Conservation (phyloP, 2,888 invertebrate species). For the Dryomyza anilis region DNA sequence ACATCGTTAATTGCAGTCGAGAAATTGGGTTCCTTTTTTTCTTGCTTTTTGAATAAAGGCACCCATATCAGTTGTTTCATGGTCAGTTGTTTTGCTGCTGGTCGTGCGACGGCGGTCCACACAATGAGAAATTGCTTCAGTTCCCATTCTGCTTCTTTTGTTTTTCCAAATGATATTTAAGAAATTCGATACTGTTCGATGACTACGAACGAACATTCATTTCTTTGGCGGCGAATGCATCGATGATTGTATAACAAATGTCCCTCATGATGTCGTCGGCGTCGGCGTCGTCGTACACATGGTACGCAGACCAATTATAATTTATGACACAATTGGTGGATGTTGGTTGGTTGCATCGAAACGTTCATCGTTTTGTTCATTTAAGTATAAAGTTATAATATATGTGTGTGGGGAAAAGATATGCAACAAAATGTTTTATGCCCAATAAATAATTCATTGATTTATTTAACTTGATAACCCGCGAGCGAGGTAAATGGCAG, state of each 20-base stretch:
- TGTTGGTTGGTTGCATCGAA: background rate
- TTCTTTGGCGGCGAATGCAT: background rate
- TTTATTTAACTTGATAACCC: background rate
- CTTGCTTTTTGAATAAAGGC: too few species aligned
- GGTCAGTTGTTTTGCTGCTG: slow-evolving; percentile 12
- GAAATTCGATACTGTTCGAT: slow-evolving; percentile 8
- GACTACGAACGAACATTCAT: background rate
- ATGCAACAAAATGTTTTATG: background rate
- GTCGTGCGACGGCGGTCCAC: background rate
- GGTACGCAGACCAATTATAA: background rate
- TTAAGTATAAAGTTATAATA: background rate
- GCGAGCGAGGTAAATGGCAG: too few species aligned
- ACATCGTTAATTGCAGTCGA: background rate
- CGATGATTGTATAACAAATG: slow-evolving; percentile 10
- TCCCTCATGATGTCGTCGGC: background rate
- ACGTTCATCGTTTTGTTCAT: background rate
- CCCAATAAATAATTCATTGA: background rate
- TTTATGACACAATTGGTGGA: background rate
- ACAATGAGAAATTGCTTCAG: background rate
- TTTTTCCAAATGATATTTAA: background rate
- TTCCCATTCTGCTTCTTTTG: background rate
- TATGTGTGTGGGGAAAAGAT: background rate
- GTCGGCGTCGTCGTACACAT: too few species aligned
- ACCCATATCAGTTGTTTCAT: slow-evolving; percentile 7
- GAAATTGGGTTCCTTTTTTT: too few species aligned